Evolutionary conservation across 2,113 vertebrate genomes (phyloP), one percentile per base, ranked within the genome.

Genomic region (Pteronura brasiliensis): DNA sequence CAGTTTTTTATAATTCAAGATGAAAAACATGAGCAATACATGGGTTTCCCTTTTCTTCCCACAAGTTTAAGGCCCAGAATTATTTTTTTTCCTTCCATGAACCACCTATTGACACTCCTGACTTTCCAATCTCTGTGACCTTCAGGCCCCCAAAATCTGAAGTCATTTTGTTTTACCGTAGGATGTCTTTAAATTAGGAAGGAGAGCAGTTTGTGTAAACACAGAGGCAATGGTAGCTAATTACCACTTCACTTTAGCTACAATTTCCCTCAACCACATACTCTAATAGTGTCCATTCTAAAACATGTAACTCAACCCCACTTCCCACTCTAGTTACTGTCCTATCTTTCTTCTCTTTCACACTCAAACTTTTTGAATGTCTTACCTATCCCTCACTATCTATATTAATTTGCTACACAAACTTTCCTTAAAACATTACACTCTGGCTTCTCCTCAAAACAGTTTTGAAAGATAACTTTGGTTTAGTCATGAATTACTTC

Each of bases 1-100:
- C 57, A 65, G 49, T 91, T 82, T 90, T 95, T 80, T 84, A 81
- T 29, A 80, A 83, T 82, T 95, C 71, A 85, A 79, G 49, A 93
- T 95, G 80, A 82, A 97, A 95, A 95, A 49, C 44, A 93, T 4
- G 8, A 95, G 47, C n/a, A 93, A 96, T 88, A n/a, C 7, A 27
- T 72, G 9, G 39, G 34, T 77, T 94, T 97, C 25, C 25, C 31
- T 59, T 90, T 92, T 92, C n/a, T 23, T 91, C 20, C 12, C 57
- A 59, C 12, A 80, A 23, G 42, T 79, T 87, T 31, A 61, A 15
- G 12, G 21, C 20, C 23, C 42, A 11, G 77, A 83, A 88, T 86
- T 49, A 85, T 61, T 91, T 93, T 57, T 25, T 92, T 69, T 55
- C 42, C 25, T 93, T 94, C 47, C 44, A 6, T 77, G 29, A 72